phyloP scores from a whole-genome alignment of 2,113 vertebrate genomes.

The Larimichthys polyactis region DNA sequence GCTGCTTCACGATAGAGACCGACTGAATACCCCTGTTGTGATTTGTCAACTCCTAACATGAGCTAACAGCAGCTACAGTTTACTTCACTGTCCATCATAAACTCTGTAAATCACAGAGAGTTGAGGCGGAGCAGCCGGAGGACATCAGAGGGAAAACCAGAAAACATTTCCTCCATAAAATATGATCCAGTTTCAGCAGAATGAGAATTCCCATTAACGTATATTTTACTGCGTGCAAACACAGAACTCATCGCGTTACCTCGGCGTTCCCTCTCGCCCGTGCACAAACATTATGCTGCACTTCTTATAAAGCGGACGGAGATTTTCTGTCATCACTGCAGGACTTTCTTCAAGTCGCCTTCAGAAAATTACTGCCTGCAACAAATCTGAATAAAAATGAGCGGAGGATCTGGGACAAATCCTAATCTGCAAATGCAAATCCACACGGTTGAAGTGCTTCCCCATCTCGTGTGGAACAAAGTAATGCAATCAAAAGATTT shows the following conservation, averaged over 20 bases:
- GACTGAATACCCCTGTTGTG: no score
- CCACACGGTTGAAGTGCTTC: conserved; percentile 11
- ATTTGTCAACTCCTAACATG: no score
- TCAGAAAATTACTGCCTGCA: conserved; percentile 17
- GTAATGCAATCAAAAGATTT: conserved; percentile 48
- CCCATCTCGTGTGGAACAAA: conserved; percentile 34
- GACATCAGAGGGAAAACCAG: no score
- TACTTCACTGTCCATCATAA: no score
- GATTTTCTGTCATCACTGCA: conserved; percentile 5
- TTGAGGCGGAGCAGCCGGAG: no score
- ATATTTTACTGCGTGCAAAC: no score
- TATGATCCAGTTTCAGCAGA: no score
- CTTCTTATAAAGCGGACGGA: conserved; percentile 1
- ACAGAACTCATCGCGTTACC: conserved; percentile 8
- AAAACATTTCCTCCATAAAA: no score
- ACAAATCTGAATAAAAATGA: conserved; percentile 30
- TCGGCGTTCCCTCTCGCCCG: not conserved
- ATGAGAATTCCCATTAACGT: no score
- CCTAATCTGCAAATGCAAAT: conserved; percentile 49
- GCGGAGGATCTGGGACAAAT: conserved; percentile 22
- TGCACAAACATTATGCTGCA: conserved; percentile 1
- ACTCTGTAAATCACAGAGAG: no score
- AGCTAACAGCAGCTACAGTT: no score
- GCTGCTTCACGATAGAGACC: no score
- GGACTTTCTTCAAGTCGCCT: conserved; percentile 19